Evolutionary conservation across 92 coral and sea anemone species (phyloP), one percentile per base, ranked within the genome.

Genomic region (Zoanthus sansibaricus): DNA sequence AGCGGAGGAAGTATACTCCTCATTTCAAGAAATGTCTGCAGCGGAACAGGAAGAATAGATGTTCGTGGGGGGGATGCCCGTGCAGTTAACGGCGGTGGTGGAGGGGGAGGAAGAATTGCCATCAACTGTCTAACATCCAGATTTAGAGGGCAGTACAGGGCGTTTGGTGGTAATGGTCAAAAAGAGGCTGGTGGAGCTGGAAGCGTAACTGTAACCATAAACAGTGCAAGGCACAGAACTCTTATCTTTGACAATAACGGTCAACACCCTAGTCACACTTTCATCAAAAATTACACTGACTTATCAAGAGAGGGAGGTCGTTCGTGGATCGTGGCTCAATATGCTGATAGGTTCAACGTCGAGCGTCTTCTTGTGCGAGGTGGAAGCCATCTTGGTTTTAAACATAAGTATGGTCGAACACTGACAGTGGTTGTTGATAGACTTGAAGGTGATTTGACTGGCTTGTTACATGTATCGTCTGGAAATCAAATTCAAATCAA

Each of bases 161-260:
- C 91, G 3, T 86, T 70, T 59, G 95, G 95, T 62, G 95, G 95
- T 21, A 64, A 62, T 45, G 91, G 95, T 62, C 61, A 42, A 25
- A 78, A 68, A 66, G 93, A 92, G 76, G 84, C 93, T 32, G 95
- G 95, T 7, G 95, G 95, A 30, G 91, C 95, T 69, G 95, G 95
- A 25, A 91, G 93, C 46, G 83, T 92, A 31, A 89, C 85, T 46
- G 62, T 87, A 42, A 82, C 85, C 25, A 79, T 77, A n/a, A 83
- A 88, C 64, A 67, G 52, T 0, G 88, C 87, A 51, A 83, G 55
- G 56, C 54, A 92, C 51, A 62, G 59, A 21, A 59, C 79, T 25
- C 89, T 88, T 3, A 87, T 82, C 86, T 71, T 92, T 79, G 93
- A 92, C 75, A 92, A 92, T 82, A 92, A 92, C 79, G 91, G 90